phyloP scores from a whole-genome alignment of 2,797 vertebrate genomes.

The Staurois parvus region DNA sequence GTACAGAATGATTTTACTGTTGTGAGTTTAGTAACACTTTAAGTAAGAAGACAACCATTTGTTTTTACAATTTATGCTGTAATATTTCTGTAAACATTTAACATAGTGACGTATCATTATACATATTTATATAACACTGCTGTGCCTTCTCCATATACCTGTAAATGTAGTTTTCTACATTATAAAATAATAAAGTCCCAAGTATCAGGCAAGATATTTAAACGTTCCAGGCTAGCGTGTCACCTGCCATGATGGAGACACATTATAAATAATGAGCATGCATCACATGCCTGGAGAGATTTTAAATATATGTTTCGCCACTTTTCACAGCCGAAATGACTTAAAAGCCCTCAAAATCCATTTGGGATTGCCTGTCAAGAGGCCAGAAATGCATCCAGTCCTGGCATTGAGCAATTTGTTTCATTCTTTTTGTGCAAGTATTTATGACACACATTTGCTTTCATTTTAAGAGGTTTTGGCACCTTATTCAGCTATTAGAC shows the following conservation, averaged over 20 bases:
- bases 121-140: background rate
- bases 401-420: slow-evolving; percentile 50
- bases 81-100: too few relatives aligned
- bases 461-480: slow-evolving; percentile 60
- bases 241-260: slow-evolving; percentile 50
- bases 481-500: slow-evolving; percentile 46
- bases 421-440: slow-evolving; percentile 48
- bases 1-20: too few relatives aligned
- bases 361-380: slow-evolving; percentile 55
- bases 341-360: slow-evolving; percentile 48
- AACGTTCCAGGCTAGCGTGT: slow-evolving; percentile 17
- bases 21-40: too few relatives aligned
- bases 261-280: slow-evolving; percentile 47
- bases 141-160: background rate
- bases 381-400: slow-evolving; percentile 45
- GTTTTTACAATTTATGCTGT: too few relatives aligned
- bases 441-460: slow-evolving; percentile 62
- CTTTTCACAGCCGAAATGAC: slow-evolving; percentile 51
- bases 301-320: slow-evolving; percentile 38
- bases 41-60: too few relatives aligned
- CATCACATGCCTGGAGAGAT: slow-evolving; percentile 33
- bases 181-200: background rate
- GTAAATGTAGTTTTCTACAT: background rate
- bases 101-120: too few relatives aligned
- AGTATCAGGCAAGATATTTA: background rate